A percentile compares a stretch with the other conserved stretches of the same genome.
These are phyloP conservation scores for Erythrocercus mccallii DNA, from an alignment of 2,113 vertebrate genomes.

Conservation along the genomic window DNA sequence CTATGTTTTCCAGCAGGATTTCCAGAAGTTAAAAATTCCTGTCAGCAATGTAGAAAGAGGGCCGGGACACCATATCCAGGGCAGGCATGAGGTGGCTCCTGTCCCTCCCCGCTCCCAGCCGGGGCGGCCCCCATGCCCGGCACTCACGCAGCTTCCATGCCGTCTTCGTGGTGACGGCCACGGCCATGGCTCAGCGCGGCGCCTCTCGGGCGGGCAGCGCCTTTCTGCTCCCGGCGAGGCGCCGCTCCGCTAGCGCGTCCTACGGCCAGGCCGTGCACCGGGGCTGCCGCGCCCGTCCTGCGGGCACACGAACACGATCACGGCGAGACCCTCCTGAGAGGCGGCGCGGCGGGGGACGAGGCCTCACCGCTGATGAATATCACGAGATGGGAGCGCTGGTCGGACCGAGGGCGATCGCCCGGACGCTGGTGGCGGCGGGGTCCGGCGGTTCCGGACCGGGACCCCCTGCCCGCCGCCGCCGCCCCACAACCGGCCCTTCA, in stretches of 20 bases:
- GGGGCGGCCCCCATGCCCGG: not conserved
- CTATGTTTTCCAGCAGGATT: not conserved
- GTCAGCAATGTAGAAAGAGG: not conserved
- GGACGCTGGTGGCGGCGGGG: not conserved
- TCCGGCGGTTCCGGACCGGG: not conserved
- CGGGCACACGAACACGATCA: not conserved
- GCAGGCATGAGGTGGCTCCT: not conserved
- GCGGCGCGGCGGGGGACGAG: not conserved
- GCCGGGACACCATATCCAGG: not conserved
- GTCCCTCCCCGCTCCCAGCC: not conserved
- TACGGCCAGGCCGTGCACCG: not conserved
- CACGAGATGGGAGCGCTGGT: not conserved
- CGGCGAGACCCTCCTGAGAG: not conserved
- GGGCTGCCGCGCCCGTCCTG: not conserved
- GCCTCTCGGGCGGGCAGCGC: not conserved
- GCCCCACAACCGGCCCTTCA: not conserved
- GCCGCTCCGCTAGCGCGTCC: not conserved
- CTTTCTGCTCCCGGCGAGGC: not conserved
- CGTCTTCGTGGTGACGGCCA: slow-evolving; percentile 82
- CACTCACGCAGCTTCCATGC: slow-evolving; percentile 95
- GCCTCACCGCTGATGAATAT: not conserved
- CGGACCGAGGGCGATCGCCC: not conserved
- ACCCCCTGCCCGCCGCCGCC: not conserved
- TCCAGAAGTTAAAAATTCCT: not conserved
- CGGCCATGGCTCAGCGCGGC: slow-evolving; percentile 78